These are phyloP conservation scores for Meloe dianella DNA, from an alignment of 2,888 invertebrate genomes.

Conservation along the genomic window DNA sequence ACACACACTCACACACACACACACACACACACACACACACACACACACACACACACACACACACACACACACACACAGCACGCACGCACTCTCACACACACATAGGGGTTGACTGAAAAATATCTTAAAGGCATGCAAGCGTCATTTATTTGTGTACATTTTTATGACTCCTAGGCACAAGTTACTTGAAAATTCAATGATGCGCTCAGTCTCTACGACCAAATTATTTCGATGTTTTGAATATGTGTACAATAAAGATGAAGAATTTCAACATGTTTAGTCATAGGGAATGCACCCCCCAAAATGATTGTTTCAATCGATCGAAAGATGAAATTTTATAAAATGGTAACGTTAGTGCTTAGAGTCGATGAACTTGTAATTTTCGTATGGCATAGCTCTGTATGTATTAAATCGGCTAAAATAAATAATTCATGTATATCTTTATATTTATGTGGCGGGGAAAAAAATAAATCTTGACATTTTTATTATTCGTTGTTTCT, in stretches of 20 bases:
- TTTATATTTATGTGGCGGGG: background rate
- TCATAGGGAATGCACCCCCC: constrained; percentile 15
- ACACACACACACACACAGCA: too few species aligned
- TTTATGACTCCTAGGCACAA: constrained; percentile 29
- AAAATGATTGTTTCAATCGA: background rate
- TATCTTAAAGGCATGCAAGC: constrained; percentile 21
- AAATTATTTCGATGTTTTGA: constrained; percentile 26
- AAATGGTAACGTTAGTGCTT: background rate
- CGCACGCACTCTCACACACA: too few species aligned
- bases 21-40: too few species aligned
- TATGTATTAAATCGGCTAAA: background rate
- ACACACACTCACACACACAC: too few species aligned
- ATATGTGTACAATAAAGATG: constrained; percentile 12
- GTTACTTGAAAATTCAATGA: constrained; percentile 28
- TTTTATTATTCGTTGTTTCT: background rate
- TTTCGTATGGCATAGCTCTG: background rate
- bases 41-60: background rate
- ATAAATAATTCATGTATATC: background rate
- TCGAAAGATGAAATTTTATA: background rate
- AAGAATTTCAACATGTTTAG: constrained; percentile 14
- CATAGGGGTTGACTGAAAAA: constrained; percentile 20
- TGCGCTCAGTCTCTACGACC: constrained; percentile 32
- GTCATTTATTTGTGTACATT: constrained; percentile 30
- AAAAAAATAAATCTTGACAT: background rate
- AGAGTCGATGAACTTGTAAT: background rate